Conservation (phyloP, 2,888 invertebrate genomes). For the Chaetogeoica ovagalla region DNA sequence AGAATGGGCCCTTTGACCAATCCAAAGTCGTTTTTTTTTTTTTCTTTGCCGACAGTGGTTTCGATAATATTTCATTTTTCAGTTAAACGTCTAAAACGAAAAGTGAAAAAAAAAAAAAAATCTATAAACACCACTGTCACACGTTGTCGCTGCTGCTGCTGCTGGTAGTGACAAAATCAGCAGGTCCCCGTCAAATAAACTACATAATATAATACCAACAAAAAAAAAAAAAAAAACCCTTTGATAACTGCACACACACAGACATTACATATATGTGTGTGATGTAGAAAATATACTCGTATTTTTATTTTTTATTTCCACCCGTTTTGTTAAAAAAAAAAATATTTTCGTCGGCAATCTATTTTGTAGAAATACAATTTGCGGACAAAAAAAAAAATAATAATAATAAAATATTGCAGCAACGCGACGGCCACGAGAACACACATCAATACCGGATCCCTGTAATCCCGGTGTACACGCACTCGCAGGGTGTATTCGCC, state of each 20-base stretch:
- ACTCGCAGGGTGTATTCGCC: too few relatives aligned
- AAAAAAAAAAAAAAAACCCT: too few relatives aligned
- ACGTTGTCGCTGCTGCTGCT: neutral
- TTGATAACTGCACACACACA: neutral
- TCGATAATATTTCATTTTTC: conserved; percentile 21
- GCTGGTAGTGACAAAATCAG: conserved; percentile 33
- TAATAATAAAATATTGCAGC: too few relatives aligned
- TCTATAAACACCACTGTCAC: neutral
- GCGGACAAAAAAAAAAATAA: neutral
- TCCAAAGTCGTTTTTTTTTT: neutral
- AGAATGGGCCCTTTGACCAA: conserved; percentile 5
- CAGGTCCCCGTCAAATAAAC: conserved; percentile 31
- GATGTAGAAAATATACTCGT: too few relatives aligned
- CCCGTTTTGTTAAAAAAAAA: neutral
- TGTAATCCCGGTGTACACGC: too few relatives aligned
- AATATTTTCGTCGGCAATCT: neutral
- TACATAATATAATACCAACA: neutral
- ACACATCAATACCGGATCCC: neutral
- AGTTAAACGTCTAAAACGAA: neutral
- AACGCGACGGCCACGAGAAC: neutral
- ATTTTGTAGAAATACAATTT: conserved; percentile 12
- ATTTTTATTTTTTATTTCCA: neutral
- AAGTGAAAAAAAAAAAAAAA: neutral
- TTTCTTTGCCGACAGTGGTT: neutral
- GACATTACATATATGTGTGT: neutral